These are phyloP conservation scores for Neopelma chrysocephalum DNA, from an alignment of 2,797 vertebrate genomes.

Conservation along the genomic window DNA sequence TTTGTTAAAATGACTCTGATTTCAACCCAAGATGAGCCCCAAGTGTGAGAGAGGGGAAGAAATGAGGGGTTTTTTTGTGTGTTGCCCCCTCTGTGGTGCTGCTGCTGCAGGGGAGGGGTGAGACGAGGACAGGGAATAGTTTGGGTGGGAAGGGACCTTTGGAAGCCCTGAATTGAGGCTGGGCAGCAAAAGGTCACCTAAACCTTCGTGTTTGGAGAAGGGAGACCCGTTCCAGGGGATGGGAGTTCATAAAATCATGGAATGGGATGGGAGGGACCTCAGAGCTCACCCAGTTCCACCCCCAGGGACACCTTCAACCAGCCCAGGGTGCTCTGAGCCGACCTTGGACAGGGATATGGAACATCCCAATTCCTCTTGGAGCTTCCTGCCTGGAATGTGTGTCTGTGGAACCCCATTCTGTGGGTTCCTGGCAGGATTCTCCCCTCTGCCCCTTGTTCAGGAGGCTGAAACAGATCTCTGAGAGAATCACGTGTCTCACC, in stretches of 20 bases:
- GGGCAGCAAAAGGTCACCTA: fast-evolving
- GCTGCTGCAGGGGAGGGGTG: not conserved
- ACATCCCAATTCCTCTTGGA: not conserved
- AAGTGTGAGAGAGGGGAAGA: not conserved
- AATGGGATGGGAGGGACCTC: not conserved
- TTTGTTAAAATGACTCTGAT: not conserved
- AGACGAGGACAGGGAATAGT: not conserved
- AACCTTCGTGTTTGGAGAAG: not conserved
- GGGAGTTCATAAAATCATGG: not conserved
- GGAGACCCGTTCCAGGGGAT: not conserved
- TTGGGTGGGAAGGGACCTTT: not conserved
- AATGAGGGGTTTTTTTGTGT: not conserved
- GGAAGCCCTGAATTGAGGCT: not conserved
- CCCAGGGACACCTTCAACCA: not conserved
- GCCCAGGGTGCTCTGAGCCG: not conserved
- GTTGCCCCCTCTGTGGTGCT: not conserved
- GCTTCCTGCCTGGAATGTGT: not conserved
- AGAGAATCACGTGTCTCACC: not conserved
- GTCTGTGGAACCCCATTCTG: not conserved
- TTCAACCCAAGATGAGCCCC: not conserved
- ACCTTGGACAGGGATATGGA: not conserved
- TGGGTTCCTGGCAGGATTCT: not conserved
- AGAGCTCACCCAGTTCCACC: not conserved
- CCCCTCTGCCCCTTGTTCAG: not conserved
- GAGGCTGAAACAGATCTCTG: not conserved